Percentiles rank a stretch among this genome's conserved stretches.
These are phyloP conservation scores for Acridotheres tristis DNA, from an alignment of 2,797 vertebrate species.

Conservation along the genomic window DNA sequence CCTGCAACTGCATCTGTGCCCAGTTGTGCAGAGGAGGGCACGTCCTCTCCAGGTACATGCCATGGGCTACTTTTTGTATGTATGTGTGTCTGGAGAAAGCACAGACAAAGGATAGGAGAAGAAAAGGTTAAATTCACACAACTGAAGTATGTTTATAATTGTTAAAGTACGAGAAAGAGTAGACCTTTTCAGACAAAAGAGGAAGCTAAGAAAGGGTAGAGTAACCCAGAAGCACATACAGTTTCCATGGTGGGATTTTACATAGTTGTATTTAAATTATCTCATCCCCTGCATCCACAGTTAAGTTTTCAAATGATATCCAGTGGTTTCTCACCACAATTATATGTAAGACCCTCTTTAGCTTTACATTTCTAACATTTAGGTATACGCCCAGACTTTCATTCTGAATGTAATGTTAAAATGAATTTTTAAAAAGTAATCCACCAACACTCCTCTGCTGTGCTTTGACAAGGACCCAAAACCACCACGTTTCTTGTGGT, in stretches of 20 bases:
- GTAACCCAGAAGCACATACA: neutral
- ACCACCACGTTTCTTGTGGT: conserved; percentile 56
- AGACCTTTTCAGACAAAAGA: neutral
- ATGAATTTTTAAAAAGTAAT: neutral
- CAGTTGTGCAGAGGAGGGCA: neutral
- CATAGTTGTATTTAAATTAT: neutral
- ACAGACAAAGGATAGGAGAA: neutral
- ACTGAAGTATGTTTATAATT: neutral
- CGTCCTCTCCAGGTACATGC: neutral
- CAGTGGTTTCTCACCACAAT: conserved; percentile 8
- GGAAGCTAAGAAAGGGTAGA: neutral
- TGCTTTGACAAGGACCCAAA: conserved; percentile 50
- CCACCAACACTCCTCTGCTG: neutral
- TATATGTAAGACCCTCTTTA: neutral
- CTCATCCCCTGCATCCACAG: neutral
- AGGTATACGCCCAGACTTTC: conserved; percentile 3
- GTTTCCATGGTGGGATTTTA: neutral
- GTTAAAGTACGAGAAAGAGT: neutral
- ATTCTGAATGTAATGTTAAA: conserved; percentile 18
- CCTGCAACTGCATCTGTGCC: accelerated
- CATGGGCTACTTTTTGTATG: neutral
- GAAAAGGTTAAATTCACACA: neutral
- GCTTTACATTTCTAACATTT: conserved; percentile 9
- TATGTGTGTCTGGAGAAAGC: neutral
- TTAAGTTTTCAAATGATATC: neutral